Base-by-base conservation (phyloP, 64 coral and sea anemone genomes). In the Catalaphyllia jardinei region DNA sequence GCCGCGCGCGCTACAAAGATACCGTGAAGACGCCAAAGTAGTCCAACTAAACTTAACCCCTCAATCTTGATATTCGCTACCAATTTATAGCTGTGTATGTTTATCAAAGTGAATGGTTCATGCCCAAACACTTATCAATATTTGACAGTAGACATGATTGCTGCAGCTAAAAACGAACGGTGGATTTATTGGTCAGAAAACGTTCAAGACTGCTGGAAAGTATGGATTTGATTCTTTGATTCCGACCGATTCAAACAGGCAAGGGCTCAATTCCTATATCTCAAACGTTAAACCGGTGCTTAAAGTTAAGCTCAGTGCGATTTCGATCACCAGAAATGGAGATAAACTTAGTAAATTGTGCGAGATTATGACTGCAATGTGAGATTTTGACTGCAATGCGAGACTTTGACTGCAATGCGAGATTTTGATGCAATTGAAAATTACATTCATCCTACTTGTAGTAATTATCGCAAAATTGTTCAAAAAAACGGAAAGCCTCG, bases 321-420 rank as follows among this genome's bases (percentile, higher is more conserved):
- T 19, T 95, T 87, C 73, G 60, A 51, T 93, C 17, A 93, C 38
- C 11, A 88, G 71, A 83, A 93, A 83, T 62, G 93, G 93, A 17
- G 4, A 30, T 4, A 88, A 90, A 63, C 82, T 69, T n/a, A 69
- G 71, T 19, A 90, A 89, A 64, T 38, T 94, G 16, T 31, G 80
- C 12, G 49, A 90, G 15, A n/a, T 81, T 1, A 65, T 90, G 20
- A n/a, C n/a, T n/a, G n/a, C n/a, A n/a, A n/a, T n/a, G n/a, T n/a
- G n/a, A n/a, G n/a, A n/a, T n/a, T n/a, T n/a, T n/a, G n/a, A n/a
- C n/a, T n/a, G n/a, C n/a, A n/a, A n/a, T n/a, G n/a, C n/a, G n/a
- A n/a, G n/a, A n/a, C n/a, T n/a, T n/a, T n/a, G n/a, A n/a, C n/a
- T n/a, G n/a, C n/a, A n/a, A n/a, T n/a, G n/a, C n/a, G n/a, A n/a